These are phyloP conservation scores for Thermophis baileyi DNA, from an alignment of 2,113 vertebrate species.

Conservation along the genomic window DNA sequence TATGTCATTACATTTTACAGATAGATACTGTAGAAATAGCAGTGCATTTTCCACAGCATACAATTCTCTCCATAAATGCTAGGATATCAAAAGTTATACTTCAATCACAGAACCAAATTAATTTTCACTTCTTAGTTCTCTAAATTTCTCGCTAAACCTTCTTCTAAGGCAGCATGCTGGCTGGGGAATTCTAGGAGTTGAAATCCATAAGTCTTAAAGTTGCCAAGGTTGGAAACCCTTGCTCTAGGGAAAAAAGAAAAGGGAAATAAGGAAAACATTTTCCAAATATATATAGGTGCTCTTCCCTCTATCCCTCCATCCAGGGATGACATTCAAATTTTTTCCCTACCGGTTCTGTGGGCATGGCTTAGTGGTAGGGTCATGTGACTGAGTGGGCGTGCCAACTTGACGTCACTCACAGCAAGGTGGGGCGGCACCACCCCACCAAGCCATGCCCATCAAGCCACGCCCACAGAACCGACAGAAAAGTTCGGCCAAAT, in stretches of 20 bases:
- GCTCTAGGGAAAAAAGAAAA: constrained; percentile 29
- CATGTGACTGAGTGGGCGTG: too few species aligned
- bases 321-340: too few species aligned
- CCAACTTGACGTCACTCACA: too few species aligned
- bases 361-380: too few species aligned
- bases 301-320: neutral
- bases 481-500: too few species aligned
- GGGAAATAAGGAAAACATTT: neutral
- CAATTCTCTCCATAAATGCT: neutral
- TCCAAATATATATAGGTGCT: constrained; percentile 18
- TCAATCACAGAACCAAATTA: constrained; percentile 38
- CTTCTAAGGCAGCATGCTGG: constrained; percentile 8
- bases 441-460: too few species aligned
- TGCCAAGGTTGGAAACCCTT: neutral
- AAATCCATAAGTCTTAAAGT: neutral
- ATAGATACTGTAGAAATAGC: too few species aligned
- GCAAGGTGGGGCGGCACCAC: too few species aligned
- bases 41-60: neutral
- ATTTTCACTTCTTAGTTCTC: constrained; percentile 29
- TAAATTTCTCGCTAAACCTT: constrained; percentile 39
- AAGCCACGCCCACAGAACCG: too few species aligned
- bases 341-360: too few species aligned
- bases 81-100: neutral
- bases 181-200: neutral
- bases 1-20: neutral